A percentile compares a stretch with the other conserved stretches of the same genome.
These are phyloP conservation scores for Melinopterus prodromus DNA, from an alignment of 2,888 invertebrate genomes.

Conservation along the genomic window DNA sequence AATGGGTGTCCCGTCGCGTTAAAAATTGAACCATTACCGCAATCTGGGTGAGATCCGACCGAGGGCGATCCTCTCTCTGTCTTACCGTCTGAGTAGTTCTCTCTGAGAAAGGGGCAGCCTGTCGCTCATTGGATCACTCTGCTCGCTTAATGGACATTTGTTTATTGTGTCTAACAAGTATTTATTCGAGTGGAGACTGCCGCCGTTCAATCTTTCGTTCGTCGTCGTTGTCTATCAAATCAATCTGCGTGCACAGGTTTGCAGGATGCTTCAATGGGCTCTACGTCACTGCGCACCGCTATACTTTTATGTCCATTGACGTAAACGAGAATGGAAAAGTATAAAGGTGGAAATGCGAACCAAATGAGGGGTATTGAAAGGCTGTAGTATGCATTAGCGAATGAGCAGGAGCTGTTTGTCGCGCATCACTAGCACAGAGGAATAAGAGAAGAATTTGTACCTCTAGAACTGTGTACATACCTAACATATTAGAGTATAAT, in stretches of 20 bases:
- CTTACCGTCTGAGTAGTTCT: background rate
- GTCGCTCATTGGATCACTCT: conserved; percentile 40
- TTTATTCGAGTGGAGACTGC: conserved; percentile 36
- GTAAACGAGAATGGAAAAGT: conserved; percentile 4
- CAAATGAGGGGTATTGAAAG: background rate
- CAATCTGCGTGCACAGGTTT: conserved; percentile 15
- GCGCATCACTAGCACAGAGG: too few species aligned
- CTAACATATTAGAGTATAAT: too few species aligned
- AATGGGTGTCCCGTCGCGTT: conserved; percentile 61
- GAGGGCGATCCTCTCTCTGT: conserved; percentile 18
- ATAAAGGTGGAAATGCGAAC: background rate
- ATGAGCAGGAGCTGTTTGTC: too few species aligned
- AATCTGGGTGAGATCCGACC: conserved; percentile 53
- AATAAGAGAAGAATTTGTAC: too few species aligned
- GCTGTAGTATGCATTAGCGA: too few species aligned
- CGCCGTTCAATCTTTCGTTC: conserved; percentile 23
- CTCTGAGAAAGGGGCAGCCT: conserved; percentile 22
- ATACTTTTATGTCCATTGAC: background rate
- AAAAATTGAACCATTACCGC: conserved; percentile 62
- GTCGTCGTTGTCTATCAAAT: conserved; percentile 29
- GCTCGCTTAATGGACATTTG: conserved; percentile 41
- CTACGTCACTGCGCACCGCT: background rate
- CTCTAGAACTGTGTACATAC: too few species aligned
- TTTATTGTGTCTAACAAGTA: conserved; percentile 49
- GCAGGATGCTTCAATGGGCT: background rate